A percentile compares a stretch with the other conserved stretches of the same genome.
Conservation (phyloP, 2,797 vertebrate species). For the Cuculus canorus region DNA sequence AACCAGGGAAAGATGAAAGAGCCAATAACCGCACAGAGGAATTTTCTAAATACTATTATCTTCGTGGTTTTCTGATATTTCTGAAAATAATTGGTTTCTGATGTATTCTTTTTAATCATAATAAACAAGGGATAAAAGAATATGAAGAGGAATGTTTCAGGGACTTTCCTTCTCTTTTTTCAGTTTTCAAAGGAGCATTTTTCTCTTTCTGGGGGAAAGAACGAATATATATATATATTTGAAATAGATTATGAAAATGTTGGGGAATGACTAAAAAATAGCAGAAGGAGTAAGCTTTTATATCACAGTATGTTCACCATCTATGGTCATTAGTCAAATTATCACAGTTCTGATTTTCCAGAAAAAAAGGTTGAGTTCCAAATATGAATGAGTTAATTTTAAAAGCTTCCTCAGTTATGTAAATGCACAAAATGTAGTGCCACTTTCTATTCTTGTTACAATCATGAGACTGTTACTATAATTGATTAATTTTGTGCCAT, state of each 20-base stretch:
- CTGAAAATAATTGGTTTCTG: neutral
- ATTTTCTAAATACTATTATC: neutral
- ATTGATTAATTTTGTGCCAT: slow-evolving; percentile 72
- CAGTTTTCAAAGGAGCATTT: neutral
- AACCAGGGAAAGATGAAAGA: neutral
- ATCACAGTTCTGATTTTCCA: neutral
- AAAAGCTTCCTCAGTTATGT: slow-evolving; percentile 44
- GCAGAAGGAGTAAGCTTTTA: neutral
- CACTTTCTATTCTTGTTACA: slow-evolving; percentile 66
- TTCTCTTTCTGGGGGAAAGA: neutral
- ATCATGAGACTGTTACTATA: slow-evolving; percentile 57
- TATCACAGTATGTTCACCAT: neutral
- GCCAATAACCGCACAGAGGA: fast-evolving
- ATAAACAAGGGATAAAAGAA: neutral
- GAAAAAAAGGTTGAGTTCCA: neutral
- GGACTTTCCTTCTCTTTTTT: neutral
- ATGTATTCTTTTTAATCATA: neutral
- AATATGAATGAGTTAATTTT: slow-evolving; percentile 59
- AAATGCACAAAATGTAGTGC: slow-evolving; percentile 58
- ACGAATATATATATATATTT: neutral
- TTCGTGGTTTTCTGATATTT: neutral
- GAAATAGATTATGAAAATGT: neutral
- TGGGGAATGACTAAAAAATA: neutral
- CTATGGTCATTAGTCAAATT: neutral
- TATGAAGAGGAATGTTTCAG: neutral